Conservation (phyloP, 2,888 invertebrate species). For the Mythimna impura region DNA sequence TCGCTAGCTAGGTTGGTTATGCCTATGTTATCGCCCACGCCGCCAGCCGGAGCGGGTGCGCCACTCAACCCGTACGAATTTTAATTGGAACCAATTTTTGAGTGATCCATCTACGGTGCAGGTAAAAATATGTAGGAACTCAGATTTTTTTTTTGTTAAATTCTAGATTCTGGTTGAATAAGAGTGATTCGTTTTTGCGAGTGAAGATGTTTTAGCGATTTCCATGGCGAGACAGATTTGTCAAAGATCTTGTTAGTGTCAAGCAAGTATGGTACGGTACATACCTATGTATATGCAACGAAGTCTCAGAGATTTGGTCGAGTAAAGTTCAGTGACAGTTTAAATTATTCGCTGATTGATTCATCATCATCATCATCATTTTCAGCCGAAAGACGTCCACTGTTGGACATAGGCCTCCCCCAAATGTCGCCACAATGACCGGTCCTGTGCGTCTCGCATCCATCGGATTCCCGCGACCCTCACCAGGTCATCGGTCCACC, state of each 20-base stretch:
- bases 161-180: neutral
- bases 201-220: neutral
- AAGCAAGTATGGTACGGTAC: neutral
- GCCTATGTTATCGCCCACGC: slow-evolving; percentile 70
- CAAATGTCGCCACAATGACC: too few species aligned
- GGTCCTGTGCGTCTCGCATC: too few species aligned
- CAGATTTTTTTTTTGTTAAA: slow-evolving; percentile 14
- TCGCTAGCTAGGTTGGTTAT: slow-evolving; percentile 68
- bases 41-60: slow-evolving; percentile 51
- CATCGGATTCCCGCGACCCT: too few species aligned
- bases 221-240: too few species aligned
- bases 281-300: too few species aligned
- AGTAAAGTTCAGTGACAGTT: too few species aligned
- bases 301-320: too few species aligned
- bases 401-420: too few species aligned
- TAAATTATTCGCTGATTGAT: too few species aligned
- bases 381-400: too few species aligned
- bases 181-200: neutral
- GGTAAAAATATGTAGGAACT: slow-evolving; percentile 40
- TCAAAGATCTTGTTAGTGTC: neutral
- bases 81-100: slow-evolving; percentile 86
- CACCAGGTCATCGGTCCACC: too few species aligned
- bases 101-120: slow-evolving; percentile 68
- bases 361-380: too few species aligned
- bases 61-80: slow-evolving; percentile 79